A percentile compares a stretch with the other conserved stretches of the same genome.
These are phyloP conservation scores for Probosciger aterrimus DNA, from an alignment of 2,113 vertebrate genomes.

Conservation along the genomic window DNA sequence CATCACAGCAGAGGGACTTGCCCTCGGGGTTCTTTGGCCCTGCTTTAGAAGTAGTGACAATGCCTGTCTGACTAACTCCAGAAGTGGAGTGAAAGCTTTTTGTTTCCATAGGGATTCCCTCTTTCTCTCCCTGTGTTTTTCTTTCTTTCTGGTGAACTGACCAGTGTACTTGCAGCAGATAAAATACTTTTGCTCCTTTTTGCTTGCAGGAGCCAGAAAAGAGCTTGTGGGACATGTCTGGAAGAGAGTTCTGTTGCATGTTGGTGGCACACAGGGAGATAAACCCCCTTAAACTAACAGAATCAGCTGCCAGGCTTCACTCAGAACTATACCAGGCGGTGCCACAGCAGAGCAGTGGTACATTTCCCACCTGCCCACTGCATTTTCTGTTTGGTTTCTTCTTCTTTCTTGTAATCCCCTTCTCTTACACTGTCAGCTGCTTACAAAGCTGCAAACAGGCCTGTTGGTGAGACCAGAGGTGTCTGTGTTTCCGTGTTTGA, in stretches of 20 bases:
- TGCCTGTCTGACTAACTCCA: not conserved
- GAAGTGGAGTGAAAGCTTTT: not conserved
- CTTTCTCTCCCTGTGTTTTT: not conserved
- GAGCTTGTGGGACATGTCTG: not conserved
- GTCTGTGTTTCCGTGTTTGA: not conserved
- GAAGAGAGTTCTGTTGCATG: not conserved
- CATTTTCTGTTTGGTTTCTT: not conserved
- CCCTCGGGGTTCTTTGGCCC: not conserved
- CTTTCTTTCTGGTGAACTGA: not conserved
- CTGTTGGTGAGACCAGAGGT: not conserved
- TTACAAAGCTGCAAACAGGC: not conserved
- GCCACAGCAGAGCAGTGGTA: not conserved
- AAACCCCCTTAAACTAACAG: not conserved
- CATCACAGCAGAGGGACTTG: not conserved
- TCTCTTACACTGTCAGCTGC: not conserved
- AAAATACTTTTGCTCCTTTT: not conserved
- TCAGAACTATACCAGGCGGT: not conserved
- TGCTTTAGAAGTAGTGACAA: not conserved
- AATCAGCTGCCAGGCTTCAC: not conserved
- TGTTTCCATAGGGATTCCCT: constrained; percentile 14
- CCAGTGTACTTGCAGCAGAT: not conserved
- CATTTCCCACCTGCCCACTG: not conserved
- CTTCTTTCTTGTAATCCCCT: not conserved
- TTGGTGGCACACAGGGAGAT: not conserved
- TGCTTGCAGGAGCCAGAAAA: not conserved